Evolutionary conservation across 2,797 vertebrate genomes (phyloP).

Genomic region (Ceryle rudis): DNA sequence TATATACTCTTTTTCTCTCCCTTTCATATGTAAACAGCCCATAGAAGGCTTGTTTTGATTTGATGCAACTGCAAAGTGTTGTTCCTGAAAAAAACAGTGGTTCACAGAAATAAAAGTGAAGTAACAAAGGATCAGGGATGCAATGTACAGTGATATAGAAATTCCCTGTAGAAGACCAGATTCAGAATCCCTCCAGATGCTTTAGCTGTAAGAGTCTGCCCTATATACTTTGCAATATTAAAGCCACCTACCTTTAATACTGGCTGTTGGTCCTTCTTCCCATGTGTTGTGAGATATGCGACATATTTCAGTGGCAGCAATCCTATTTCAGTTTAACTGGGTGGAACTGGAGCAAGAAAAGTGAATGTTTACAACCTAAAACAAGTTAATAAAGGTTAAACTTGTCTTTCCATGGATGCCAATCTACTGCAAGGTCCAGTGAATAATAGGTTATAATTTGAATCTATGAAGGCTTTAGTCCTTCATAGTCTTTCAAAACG

Average conservation of each 20-base stretch:
- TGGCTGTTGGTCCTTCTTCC: background rate
- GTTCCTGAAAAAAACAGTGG: background rate
- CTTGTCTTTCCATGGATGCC: background rate
- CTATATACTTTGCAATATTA: background rate
- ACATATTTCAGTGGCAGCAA: background rate
- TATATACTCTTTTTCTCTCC: fast-evolving
- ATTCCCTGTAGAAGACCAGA: background rate
- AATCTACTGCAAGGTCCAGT: background rate
- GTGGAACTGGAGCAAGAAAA: background rate
- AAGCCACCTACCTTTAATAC: background rate
- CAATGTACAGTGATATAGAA: background rate
- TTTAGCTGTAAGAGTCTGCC: background rate
- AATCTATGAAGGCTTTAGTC: background rate
- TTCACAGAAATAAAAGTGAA: background rate
- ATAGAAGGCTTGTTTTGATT: background rate
- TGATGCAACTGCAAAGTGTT: background rate
- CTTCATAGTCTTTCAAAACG: background rate
- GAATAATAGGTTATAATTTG: background rate
- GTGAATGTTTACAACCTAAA: background rate
- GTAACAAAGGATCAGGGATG: background rate
- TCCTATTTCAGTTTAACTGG: background rate
- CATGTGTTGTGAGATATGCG: background rate
- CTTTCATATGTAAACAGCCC: background rate
- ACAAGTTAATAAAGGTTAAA: background rate
- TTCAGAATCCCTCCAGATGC: background rate